Evolutionary conservation across 2,888 invertebrate genomes (phyloP).

Genomic region (Hylaea fasciaria): DNA sequence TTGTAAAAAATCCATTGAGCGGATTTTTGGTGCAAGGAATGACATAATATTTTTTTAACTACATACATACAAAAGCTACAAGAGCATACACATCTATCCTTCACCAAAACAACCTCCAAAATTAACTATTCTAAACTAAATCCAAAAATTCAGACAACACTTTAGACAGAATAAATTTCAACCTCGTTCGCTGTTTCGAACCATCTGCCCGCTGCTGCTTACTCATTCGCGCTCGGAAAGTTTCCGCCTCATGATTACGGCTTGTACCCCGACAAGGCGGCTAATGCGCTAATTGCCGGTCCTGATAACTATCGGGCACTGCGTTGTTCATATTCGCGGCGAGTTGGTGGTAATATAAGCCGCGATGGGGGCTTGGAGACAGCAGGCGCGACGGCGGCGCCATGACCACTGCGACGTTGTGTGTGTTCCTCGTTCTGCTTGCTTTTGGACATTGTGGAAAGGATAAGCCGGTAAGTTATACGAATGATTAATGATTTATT

Average conservation of each 20-base stretch:
- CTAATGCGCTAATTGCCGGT: slow-evolving; percentile 67
- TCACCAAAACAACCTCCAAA: no score
- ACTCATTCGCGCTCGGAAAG: slow-evolving; percentile 63
- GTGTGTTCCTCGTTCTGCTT: slow-evolving; percentile 57
- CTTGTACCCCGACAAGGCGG: slow-evolving; percentile 58
- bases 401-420: slow-evolving; percentile 66
- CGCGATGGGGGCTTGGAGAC: slow-evolving; percentile 7
- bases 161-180: slow-evolving; percentile 30
- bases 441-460: slow-evolving; percentile 59
- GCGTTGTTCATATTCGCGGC: slow-evolving; percentile 43
- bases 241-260: slow-evolving; percentile 69
- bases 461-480: slow-evolving; percentile 67
- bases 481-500: no score
- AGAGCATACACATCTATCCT: no score
- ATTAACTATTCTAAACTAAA: slow-evolving; percentile 33
- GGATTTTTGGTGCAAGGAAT: no score
- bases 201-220: slow-evolving; percentile 49
- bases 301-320: slow-evolving; percentile 52
- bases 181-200: slow-evolving; percentile 6
- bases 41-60: no score
- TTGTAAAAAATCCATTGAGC: no score
- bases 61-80: no score
- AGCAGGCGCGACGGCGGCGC: slow-evolving; percentile 54
- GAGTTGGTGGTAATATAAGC: slow-evolving; percentile 18
- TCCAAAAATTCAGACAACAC: slow-evolving; percentile 22